Evolutionary conservation across 2,113 vertebrate species (phyloP), one percentile per base, ranked within the genome.

Genomic region (Epinephelus fuscoguttatus): DNA sequence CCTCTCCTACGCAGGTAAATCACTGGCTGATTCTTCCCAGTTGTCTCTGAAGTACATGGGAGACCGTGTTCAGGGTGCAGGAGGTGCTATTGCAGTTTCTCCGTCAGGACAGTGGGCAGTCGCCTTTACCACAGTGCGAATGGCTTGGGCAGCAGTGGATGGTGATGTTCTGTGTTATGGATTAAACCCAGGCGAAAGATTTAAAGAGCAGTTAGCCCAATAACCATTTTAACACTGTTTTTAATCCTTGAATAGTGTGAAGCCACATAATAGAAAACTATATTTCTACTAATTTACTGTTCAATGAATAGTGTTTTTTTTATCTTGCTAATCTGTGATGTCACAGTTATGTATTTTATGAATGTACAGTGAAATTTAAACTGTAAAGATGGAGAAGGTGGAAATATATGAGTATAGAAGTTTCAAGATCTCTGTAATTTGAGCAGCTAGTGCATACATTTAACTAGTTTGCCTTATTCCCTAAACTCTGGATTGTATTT

Each of bases 51-150:
- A 74, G 55, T 92, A 93, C 70, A 95, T 95, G 95, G 81, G 82
- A 1, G 90, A 94, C 3, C 91, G 93, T 64, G 95, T 96, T 30
- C 83, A 63, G 23, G 95, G 96, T 23, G 90, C 91, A 15, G 94
- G 96, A 37, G 94, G 93, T 23, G 89, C 91, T n/a, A 91, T 94
- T 61, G 92, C 90, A 15, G 88, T 94, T 37, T 92, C 92, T 81
- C 91, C 93, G n/a, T 89, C 78, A 0, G 94, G 92, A 9, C 67
- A 96, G 87, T 95, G 81, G 96, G 90, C 93, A 18, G 86, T 92
- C 47, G 84, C 76, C 4, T 96, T 96, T 75, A 96, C 89, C 69
- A 95, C 93, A 8, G 66, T 93, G 62, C 80, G 93, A 53, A 95
- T 95, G 95, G 92, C 89, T 40, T 93, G 92, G 95, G 86, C 93